Evolutionary conservation across 2,113 vertebrate genomes (phyloP).

Genomic region (Gadus macrocephalus): DNA sequence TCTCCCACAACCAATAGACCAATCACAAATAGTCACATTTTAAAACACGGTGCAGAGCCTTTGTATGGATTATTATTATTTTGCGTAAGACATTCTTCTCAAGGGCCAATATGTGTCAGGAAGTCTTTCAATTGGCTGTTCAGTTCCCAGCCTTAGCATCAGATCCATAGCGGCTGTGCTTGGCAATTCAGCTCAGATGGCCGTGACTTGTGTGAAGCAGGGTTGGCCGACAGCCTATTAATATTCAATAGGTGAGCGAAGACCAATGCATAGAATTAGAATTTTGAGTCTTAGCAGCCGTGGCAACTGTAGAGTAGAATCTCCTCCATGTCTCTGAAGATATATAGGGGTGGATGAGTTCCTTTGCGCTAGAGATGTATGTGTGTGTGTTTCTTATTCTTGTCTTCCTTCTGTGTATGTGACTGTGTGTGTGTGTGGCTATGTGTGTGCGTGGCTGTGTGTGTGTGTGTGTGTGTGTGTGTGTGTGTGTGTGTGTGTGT

Average conservation of each 20-base stretch:
- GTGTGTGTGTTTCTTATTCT: background rate
- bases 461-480: background rate
- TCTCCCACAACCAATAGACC: too few species aligned
- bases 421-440: too few species aligned
- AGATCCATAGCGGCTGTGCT: constrained; percentile 27
- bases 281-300: constrained; percentile 32
- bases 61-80: background rate
- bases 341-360: too few species aligned
- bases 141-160: constrained; percentile 30
- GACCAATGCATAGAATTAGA: constrained; percentile 43
- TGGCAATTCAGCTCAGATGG: constrained; percentile 35
- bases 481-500: too few species aligned
- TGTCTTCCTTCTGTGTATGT: background rate
- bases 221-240: constrained; percentile 41
- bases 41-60: background rate
- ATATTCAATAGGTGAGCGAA: constrained; percentile 42
- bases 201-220: constrained; percentile 39
- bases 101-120: background rate
- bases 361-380: too few species aligned
- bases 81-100: background rate
- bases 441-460: background rate
- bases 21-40: background rate
- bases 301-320: constrained; percentile 13
- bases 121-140: constrained; percentile 21
- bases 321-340: too few species aligned